These are phyloP conservation scores for Neoaliturus tenellus DNA, from an alignment of 2,888 invertebrate genomes.

Conservation along the genomic window DNA sequence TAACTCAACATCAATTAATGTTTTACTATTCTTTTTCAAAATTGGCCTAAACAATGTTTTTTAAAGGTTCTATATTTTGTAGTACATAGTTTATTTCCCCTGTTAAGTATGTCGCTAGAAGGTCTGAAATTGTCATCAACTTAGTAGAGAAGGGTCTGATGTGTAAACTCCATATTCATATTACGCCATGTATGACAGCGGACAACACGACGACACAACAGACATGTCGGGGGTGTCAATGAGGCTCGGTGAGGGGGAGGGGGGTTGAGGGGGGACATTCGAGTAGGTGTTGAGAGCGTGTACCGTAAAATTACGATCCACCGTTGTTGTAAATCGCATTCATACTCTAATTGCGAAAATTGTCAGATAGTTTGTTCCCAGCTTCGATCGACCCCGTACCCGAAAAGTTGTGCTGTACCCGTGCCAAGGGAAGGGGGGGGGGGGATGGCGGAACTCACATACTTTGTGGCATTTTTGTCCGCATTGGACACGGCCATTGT, in stretches of 20 bases:
- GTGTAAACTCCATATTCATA: too few relatives aligned
- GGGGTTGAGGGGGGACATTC: background rate
- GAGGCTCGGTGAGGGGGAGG: background rate
- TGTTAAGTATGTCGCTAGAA: too few relatives aligned
- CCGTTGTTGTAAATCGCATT: background rate
- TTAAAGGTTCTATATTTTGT: too few relatives aligned
- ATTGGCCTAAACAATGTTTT: too few relatives aligned
- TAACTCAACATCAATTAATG: too few relatives aligned
- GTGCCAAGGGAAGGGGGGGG: slow-evolving; percentile 2
- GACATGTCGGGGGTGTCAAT: background rate
- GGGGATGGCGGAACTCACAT: background rate
- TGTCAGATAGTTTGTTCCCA: slow-evolving; percentile 5
- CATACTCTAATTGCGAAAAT: slow-evolving; percentile 5
- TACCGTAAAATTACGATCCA: background rate
- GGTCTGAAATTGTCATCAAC: too few relatives aligned
- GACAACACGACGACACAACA: background rate
- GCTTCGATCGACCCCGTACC: background rate
- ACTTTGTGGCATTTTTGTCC: slow-evolving; percentile 51
- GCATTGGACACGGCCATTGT: slow-evolving; percentile 49
- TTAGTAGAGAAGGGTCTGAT: too few relatives aligned
- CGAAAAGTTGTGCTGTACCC: slow-evolving; percentile 12
- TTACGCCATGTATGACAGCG: too few relatives aligned
- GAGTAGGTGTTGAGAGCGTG: background rate
- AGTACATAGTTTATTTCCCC: too few relatives aligned
- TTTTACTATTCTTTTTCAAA: too few relatives aligned